Percentiles rank a stretch among this genome's conserved stretches.
Evolutionary conservation across 2,113 vertebrate genomes (phyloP).

Genomic region (Protobothrops mucrosquamatus): DNA sequence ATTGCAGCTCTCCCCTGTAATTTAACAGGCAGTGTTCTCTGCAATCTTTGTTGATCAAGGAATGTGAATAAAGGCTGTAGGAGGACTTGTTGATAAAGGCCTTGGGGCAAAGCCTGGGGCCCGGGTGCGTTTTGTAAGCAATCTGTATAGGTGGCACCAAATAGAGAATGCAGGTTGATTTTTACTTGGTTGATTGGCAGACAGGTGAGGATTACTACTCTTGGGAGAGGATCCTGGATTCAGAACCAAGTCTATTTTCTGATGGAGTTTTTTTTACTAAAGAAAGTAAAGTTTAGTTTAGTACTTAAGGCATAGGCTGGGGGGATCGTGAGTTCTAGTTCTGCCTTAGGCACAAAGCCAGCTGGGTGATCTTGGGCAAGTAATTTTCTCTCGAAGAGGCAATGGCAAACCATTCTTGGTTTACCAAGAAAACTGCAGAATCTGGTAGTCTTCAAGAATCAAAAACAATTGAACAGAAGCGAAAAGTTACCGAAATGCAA

Average conservation of each 20-base stretch:
- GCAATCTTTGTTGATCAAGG: not conserved
- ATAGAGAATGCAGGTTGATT: not conserved
- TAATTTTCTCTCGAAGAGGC: not conserved
- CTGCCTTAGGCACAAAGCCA: not conserved
- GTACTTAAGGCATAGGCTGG: not conserved
- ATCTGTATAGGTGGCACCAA: conserved; percentile 3
- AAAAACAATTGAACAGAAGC: not conserved
- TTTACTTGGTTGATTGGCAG: not conserved
- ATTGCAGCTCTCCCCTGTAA: too few relatives aligned
- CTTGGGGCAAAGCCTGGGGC: not conserved
- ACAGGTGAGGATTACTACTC: not conserved
- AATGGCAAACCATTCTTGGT: not conserved
- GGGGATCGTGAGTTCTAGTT: not conserved
- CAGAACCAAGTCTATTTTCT: not conserved
- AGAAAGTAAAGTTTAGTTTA: not conserved
- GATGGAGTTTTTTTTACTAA: not conserved
- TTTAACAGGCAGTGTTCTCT: not conserved
- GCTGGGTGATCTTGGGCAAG: not conserved
- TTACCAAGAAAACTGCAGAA: not conserved
- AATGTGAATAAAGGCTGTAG: not conserved
- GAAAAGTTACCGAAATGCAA: not conserved
- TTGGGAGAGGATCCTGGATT: not conserved
- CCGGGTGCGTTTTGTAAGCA: not conserved
- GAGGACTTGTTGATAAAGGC: not conserved
- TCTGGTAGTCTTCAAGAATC: not conserved